Conservation (phyloP, 2,797 vertebrate genomes). For the Tamandua tetradactyla region DNA sequence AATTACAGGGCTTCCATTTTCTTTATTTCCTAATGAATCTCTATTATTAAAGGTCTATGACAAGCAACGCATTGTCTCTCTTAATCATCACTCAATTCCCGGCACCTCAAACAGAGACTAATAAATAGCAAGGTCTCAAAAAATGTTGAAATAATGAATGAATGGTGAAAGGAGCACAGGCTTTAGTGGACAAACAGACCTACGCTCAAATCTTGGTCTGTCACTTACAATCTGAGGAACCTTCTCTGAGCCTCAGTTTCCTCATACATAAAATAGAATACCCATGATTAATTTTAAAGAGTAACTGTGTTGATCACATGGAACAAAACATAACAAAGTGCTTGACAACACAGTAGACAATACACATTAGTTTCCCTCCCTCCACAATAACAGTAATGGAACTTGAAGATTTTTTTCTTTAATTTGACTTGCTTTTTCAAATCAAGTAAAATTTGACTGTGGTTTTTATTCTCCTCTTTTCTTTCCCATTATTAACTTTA, state of each 20-base stretch:
- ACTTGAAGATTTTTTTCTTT: not conserved
- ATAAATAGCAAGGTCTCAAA: not conserved
- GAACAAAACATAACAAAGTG: conserved; percentile 16
- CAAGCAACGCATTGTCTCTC: not conserved
- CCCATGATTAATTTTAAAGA: not conserved
- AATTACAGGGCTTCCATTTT: not conserved
- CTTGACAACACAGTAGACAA: not conserved
- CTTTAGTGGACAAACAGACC: not conserved
- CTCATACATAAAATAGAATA: conserved; percentile 29
- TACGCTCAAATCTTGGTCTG: not conserved
- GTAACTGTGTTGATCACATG: not conserved
- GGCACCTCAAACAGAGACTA: conserved; percentile 1
- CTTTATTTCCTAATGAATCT: not conserved
- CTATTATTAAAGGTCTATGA: not conserved
- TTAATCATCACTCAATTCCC: not conserved
- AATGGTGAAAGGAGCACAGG: not conserved
- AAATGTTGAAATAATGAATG: not conserved
- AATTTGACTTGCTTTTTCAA: conserved; percentile 58
- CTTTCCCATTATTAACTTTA: conserved; percentile 70
- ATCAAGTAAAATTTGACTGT: conserved; percentile 46
- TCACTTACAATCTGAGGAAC: not conserved
- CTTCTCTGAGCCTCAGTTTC: conserved; percentile 4
- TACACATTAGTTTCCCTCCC: not conserved
- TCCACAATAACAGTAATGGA: not conserved
- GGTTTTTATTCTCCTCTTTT: conserved; percentile 71